Evolutionary conservation across 2,113 vertebrate species (phyloP).

Genomic region (Corythornis vintsioides): DNA sequence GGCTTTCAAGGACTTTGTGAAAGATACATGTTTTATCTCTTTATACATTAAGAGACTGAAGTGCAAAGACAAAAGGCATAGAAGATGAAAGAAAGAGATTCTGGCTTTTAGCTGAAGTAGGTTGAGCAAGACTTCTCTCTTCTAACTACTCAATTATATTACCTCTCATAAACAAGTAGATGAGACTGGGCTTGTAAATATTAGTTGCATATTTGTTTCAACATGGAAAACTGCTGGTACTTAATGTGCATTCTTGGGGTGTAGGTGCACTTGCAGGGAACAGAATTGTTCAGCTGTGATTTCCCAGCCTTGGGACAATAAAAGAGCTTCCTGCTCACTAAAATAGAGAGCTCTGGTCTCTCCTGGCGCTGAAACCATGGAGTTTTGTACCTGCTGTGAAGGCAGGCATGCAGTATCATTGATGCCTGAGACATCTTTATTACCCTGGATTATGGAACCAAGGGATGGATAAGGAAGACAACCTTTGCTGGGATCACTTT

Average conservation of each 20-base stretch:
- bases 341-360: rapidly evolving
- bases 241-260: not conserved
- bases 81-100: constrained; percentile 6
- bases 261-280: not conserved
- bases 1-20: not conserved
- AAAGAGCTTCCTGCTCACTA: rapidly evolving
- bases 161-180: not conserved
- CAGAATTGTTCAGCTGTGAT: not conserved
- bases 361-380: not conserved
- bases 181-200: not conserved
- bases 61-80: not conserved
- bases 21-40: not conserved
- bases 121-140: not conserved
- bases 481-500: not conserved
- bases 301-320: not conserved
- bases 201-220: not conserved
- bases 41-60: not conserved
- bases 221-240: not conserved
- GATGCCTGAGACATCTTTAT: not conserved
- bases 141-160: not conserved
- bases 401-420: not conserved
- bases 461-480: not conserved
- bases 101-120: not conserved
- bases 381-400: not conserved
- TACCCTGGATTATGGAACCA: not conserved